Conservation (phyloP, 2,888 invertebrate genomes). For the Nasonovia ribisnigri region DNA sequence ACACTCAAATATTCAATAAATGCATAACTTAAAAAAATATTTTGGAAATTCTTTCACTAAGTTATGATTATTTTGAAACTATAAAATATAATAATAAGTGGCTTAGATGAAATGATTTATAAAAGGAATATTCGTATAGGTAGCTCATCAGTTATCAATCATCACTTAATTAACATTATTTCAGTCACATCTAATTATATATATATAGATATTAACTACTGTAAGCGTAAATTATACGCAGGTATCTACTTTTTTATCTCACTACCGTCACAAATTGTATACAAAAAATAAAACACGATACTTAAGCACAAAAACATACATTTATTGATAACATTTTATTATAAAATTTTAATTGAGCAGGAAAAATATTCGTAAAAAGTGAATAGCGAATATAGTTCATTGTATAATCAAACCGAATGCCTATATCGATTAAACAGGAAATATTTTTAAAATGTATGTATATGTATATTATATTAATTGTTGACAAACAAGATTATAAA, state of each 20-base stretch:
- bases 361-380: neutral
- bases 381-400: neutral
- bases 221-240: neutral
- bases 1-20: neutral
- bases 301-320: neutral
- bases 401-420: neutral
- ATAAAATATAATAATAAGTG: neutral
- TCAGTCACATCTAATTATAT: neutral
- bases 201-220: neutral
- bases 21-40: neutral
- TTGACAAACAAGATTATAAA: neutral
- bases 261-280: neutral
- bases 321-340: neutral
- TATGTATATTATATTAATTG: neutral
- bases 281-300: neutral
- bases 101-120: neutral
- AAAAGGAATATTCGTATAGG: neutral
- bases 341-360: neutral
- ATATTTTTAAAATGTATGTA: neutral
- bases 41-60: neutral
- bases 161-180: neutral
- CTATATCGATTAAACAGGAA: neutral
- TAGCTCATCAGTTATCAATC: neutral
- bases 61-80: neutral
- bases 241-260: neutral